Evolutionary conservation across 2,797 vertebrate species (phyloP).

Genomic region (Dipus sagitta): DNA sequence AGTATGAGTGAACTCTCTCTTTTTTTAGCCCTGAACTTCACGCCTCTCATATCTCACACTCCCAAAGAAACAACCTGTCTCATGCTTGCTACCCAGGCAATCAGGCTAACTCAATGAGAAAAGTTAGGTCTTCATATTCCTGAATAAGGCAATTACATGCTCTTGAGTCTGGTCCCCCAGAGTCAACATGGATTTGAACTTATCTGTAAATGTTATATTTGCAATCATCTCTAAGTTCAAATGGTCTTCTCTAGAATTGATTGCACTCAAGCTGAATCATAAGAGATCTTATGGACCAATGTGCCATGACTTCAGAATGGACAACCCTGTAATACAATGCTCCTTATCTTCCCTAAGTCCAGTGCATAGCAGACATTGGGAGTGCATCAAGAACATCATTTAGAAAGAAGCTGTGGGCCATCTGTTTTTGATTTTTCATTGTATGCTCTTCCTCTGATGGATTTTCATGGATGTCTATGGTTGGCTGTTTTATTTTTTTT

Average conservation of each 20-base stretch:
- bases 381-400: neutral
- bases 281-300: neutral
- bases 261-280: neutral
- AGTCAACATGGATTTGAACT: neutral
- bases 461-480: neutral
- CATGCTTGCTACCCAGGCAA: neutral
- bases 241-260: conserved; percentile 5
- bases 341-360: neutral
- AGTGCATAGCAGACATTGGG: neutral
- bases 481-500: neutral
- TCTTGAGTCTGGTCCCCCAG: neutral
- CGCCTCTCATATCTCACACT: neutral
- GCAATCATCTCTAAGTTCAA: neutral
- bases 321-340: neutral
- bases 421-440: neutral
- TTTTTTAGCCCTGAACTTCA: neutral
- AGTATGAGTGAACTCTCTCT: neutral
- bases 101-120: neutral
- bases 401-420: neutral
- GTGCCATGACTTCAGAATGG: neutral
- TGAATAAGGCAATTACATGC: neutral
- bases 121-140: neutral
- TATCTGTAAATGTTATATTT: neutral
- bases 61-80: neutral
- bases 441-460: neutral